These are phyloP conservation scores for Philhelius pedissequus DNA, from an alignment of 2,888 invertebrate genomes.

Conservation along the genomic window DNA sequence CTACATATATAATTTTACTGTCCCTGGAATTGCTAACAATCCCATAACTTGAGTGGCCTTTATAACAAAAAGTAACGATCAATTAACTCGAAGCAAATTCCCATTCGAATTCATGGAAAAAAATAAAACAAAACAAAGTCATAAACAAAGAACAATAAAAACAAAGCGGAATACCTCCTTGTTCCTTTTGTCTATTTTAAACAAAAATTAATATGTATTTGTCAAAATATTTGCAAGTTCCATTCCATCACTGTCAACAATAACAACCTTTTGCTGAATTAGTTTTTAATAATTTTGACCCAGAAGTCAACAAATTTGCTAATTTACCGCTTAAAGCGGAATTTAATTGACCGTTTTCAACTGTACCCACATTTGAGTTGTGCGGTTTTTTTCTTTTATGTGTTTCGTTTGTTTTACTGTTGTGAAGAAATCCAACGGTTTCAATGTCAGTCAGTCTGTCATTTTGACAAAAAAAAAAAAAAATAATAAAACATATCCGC, in stretches of 20 bases:
- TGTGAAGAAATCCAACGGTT: background rate
- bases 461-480: too few species aligned
- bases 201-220: background rate
- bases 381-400: background rate
- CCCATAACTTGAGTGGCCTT: background rate
- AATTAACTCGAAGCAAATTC: background rate
- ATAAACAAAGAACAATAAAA: background rate
- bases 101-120: background rate
- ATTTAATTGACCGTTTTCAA: conserved; percentile 33
- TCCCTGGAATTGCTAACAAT: background rate
- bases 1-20: background rate
- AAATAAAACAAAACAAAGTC: conserved; percentile 1
- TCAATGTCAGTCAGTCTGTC: conserved; percentile 46
- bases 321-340: conserved; percentile 17
- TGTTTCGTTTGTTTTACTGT: background rate
- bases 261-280: background rate
- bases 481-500: conserved; percentile 22
- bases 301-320: conserved; percentile 13
- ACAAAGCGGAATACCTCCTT: background rate
- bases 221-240: conserved; percentile 24
- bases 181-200: background rate
- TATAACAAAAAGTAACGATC: background rate
- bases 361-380: background rate
- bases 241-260: too few species aligned
- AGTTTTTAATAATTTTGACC: conserved; percentile 7